These are phyloP conservation scores for Standfussiana lucernea DNA, from an alignment of 2,888 invertebrate genomes.

Conservation along the genomic window DNA sequence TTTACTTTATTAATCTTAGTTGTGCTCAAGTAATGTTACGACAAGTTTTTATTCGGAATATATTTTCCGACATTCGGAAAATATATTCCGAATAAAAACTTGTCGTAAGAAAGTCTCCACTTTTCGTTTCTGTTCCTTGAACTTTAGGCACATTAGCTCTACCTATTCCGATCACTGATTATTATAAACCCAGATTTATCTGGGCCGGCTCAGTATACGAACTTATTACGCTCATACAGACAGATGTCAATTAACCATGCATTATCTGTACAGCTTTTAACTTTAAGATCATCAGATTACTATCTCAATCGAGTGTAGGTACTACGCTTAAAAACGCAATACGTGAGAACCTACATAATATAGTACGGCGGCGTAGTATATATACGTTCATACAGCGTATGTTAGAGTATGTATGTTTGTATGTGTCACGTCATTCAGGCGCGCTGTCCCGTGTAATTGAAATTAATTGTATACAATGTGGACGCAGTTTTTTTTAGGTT, in stretches of 20 bases:
- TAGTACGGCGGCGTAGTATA: conserved; percentile 6
- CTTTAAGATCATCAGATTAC: background rate
- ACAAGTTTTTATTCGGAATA: no score
- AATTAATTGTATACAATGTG: conserved; percentile 68
- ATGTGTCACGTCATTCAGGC: conserved; percentile 49
- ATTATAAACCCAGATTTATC: no score
- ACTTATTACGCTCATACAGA: background rate
- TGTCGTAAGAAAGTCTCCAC: no score
- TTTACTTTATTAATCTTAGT: no score
- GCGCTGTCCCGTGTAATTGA: conserved; percentile 66
- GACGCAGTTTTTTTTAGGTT: conserved; percentile 35
- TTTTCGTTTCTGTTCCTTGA: no score
- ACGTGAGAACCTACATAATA: background rate
- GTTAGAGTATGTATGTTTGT: conserved; percentile 2
- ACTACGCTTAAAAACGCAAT: conserved; percentile 19
- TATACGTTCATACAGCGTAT: background rate
- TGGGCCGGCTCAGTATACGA: background rate
- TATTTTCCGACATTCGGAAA: no score
- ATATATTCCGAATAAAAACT: no score
- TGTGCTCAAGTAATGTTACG: no score
- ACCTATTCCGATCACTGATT: no score
- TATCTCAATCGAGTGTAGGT: background rate
- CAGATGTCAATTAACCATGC: background rate
- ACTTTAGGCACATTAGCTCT: no score
- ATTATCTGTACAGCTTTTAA: background rate